Percentiles rank a stretch among this genome's conserved stretches.
These are phyloP conservation scores for Melanostoma mellinum DNA, from an alignment of 2,888 invertebrate genomes.

Conservation along the genomic window DNA sequence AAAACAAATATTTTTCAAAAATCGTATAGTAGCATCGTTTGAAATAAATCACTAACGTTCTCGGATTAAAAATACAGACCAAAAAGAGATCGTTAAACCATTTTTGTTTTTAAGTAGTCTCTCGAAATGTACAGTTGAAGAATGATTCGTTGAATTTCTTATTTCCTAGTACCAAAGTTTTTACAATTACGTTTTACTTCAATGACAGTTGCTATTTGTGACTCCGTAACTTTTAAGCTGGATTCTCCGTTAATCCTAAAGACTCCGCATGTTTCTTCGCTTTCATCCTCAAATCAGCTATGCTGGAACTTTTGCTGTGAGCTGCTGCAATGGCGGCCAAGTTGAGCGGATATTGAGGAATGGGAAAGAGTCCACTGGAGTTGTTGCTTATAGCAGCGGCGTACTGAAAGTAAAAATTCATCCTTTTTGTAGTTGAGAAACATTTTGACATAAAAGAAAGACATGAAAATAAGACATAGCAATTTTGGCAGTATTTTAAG, in stretches of 20 bases:
- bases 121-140: constrained; percentile 34
- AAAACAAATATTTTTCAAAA: too few species aligned
- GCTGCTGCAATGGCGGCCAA: constrained; percentile 92
- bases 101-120: neutral
- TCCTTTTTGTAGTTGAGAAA: too few species aligned
- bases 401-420: constrained; percentile 81
- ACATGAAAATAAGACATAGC: too few species aligned
- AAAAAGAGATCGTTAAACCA: too few species aligned
- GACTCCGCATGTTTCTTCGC: constrained; percentile 96
- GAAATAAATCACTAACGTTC: too few species aligned
- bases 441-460: too few species aligned
- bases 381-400: constrained; percentile 85
- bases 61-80: too few species aligned
- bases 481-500: too few species aligned
- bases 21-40: too few species aligned
- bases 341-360: constrained; percentile 88
- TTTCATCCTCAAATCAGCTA: constrained; percentile 96
- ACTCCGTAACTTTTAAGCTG: constrained; percentile 62
- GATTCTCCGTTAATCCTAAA: constrained; percentile 83
- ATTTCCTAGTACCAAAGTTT: constrained; percentile 8
- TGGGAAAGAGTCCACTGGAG: constrained; percentile 83
- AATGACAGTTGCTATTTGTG: neutral
- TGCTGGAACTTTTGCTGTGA: constrained; percentile 94
- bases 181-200: constrained; percentile 5
- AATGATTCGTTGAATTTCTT: constrained; percentile 20